Evolutionary conservation across 2,113 vertebrate species (phyloP).

Genomic region (Poeciliopsis turrubarensis): DNA sequence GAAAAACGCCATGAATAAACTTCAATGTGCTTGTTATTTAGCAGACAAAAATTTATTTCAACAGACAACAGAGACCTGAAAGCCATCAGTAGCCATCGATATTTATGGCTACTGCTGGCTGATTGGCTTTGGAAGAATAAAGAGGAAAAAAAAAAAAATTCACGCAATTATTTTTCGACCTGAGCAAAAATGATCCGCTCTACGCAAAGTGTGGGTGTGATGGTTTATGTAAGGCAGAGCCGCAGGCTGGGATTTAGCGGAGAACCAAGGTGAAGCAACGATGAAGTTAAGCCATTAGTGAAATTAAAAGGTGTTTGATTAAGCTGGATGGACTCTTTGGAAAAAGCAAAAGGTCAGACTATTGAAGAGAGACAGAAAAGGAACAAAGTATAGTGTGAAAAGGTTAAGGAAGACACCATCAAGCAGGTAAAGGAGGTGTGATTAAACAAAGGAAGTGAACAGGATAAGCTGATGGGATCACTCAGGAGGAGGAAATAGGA

Average conservation of each 20-base stretch:
- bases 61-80: no score
- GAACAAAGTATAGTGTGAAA: background rate
- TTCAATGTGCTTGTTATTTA: no score
- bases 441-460: conserved; percentile 1
- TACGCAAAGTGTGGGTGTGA: no score
- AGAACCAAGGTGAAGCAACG: background rate
- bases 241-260: background rate
- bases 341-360: conserved; percentile 18
- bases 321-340: background rate
- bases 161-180: no score
- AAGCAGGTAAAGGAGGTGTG: background rate
- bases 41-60: no score
- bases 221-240: background rate
- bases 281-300: conserved; percentile 12
- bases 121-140: no score
- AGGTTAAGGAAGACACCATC: background rate
- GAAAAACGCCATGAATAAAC: no score
- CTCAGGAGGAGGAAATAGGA: background rate
- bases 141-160: no score
- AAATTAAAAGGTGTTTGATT: background rate
- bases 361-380: conserved; percentile 31
- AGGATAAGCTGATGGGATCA: background rate
- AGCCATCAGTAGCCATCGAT: no score
- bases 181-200: no score
- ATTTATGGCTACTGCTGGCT: no score